Percentiles rank a stretch among this genome's conserved stretches.
These are phyloP conservation scores for Ictalurus furcatus DNA, from an alignment of 2,113 vertebrate species.

Conservation along the genomic window DNA sequence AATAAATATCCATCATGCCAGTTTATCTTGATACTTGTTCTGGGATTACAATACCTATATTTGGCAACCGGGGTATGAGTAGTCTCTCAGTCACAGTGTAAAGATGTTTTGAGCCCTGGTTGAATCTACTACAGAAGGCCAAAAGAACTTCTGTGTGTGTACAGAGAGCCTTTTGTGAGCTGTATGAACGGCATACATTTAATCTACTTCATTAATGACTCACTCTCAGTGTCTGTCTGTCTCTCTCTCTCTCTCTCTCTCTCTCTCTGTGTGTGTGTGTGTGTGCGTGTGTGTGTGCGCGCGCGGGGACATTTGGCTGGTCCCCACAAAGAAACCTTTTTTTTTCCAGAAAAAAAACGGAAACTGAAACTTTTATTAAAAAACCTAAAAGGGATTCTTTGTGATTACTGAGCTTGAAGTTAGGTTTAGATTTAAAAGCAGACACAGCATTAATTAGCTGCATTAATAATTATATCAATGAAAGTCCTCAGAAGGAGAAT, in stretches of 20 bases:
- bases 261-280: background rate
- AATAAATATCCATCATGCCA: background rate
- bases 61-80: conserved; percentile 2
- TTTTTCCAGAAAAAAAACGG: background rate
- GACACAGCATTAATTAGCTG: background rate
- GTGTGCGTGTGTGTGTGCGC: background rate
- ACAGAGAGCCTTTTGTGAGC: conserved; percentile 7
- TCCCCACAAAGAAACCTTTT: background rate
- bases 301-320: background rate
- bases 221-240: background rate
- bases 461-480: background rate
- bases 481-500: background rate
- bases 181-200: conserved; percentile 15
- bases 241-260: conserved; percentile 2
- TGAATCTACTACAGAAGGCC: conserved; percentile 1
- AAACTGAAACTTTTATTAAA: background rate
- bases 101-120: background rate
- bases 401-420: background rate
- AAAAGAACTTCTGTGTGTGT: conserved; percentile 13
- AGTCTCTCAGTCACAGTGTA: background rate
- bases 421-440: background rate
- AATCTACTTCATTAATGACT: conserved; percentile 19
- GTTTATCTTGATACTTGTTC: background rate
- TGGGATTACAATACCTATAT: background rate
- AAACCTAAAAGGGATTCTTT: background rate